Percentiles rank a stretch among this genome's conserved stretches.
phyloP scores from a whole-genome alignment of 2,797 vertebrate species.

The Sarcophilus harrisii region DNA sequence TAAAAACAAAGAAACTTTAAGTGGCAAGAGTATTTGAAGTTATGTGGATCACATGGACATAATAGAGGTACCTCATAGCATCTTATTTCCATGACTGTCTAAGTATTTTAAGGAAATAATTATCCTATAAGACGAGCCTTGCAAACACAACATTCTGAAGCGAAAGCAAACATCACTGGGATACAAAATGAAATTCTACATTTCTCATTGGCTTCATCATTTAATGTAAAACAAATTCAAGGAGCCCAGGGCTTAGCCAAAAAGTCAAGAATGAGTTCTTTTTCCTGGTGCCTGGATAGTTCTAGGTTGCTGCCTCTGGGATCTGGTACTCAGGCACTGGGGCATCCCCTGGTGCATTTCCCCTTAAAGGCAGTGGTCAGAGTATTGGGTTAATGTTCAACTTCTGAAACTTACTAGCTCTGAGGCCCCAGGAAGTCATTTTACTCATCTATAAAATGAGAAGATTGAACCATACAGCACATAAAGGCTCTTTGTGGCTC shows the following conservation, averaged over 20 bases:
- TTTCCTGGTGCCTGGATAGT: background rate
- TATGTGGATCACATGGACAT: background rate
- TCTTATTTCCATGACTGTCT: background rate
- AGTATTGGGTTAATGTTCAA: background rate
- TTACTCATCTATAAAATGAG: background rate
- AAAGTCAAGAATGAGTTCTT: background rate
- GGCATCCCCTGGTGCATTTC: background rate
- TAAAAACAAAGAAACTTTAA: background rate
- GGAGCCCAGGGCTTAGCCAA: background rate
- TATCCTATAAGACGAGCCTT: background rate
- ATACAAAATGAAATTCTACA: background rate
- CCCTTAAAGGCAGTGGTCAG: background rate
- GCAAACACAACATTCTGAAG: background rate
- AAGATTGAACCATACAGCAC: background rate
- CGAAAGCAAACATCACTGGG: background rate
- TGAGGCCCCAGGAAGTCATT: background rate
- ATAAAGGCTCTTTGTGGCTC: background rate
- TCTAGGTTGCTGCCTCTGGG: background rate
- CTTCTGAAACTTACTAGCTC: background rate
- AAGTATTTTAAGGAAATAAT: background rate
- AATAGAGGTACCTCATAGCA: background rate
- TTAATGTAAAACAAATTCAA: background rate
- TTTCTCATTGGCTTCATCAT: background rate
- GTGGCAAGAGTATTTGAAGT: background rate
- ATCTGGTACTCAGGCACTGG: background rate